phyloP scores from a whole-genome alignment of 2,113 vertebrate genomes.

The Macquaria australasica region DNA sequence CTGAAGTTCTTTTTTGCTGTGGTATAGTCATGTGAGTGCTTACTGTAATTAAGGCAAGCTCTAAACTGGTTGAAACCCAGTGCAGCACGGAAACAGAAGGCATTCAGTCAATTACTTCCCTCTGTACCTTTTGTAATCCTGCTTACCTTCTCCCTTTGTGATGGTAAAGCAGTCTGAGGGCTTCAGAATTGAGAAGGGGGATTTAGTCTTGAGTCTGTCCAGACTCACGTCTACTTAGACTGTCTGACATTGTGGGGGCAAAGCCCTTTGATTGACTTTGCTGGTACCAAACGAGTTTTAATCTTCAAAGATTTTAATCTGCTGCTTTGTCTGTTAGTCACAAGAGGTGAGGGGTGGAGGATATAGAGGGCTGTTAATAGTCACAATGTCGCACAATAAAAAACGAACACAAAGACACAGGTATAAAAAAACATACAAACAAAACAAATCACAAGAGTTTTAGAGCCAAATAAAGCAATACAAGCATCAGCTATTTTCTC shows the following conservation, averaged over 20 bases:
- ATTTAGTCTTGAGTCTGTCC: slow-evolving; percentile 73
- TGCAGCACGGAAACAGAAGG: slow-evolving; percentile 49
- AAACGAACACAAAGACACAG: slow-evolving; percentile 48
- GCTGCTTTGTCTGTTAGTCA: slow-evolving; percentile 80
- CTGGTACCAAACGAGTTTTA: slow-evolving; percentile 79
- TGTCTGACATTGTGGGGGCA: slow-evolving; percentile 77
- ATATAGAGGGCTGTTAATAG: slow-evolving; percentile 65
- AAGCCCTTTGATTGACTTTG: slow-evolving; percentile 81
- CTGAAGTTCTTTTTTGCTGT: slow-evolving; percentile 32
- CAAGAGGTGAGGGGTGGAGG: slow-evolving; percentile 51
- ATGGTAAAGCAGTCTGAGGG: slow-evolving; percentile 45
- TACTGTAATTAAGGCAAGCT: slow-evolving; percentile 38
- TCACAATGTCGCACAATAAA: slow-evolving; percentile 67
- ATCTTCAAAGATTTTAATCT: slow-evolving; percentile 85
- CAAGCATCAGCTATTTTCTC: slow-evolving; percentile 59
- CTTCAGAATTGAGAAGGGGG: slow-evolving; percentile 62
- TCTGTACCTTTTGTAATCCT: slow-evolving; percentile 70
- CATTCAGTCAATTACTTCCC: slow-evolving; percentile 59
- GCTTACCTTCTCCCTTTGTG: slow-evolving; percentile 66
- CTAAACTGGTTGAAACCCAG: slow-evolving; percentile 28
- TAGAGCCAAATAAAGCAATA: slow-evolving; percentile 70
- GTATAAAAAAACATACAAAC: slow-evolving; percentile 64
- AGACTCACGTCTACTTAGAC: slow-evolving; percentile 79
- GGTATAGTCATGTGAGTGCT: slow-evolving; percentile 30
- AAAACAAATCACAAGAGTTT: slow-evolving; percentile 55